A percentile compares a stretch with the other conserved stretches of the same genome.
Conservation (phyloP, 2,113 vertebrate species). For the Hemibagrus wyckioides region DNA sequence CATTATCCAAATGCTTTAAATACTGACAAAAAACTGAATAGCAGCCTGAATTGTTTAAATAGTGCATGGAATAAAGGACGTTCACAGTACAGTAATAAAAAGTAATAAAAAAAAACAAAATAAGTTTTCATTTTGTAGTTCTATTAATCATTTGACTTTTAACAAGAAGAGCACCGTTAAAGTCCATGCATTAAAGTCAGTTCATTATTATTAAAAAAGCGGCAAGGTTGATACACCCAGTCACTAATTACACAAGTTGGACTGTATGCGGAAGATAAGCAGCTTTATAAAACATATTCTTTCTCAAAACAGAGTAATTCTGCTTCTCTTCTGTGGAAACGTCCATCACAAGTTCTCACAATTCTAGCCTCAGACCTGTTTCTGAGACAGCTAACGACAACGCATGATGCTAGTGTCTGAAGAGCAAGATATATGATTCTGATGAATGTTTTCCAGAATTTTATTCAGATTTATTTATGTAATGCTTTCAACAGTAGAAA, state of each 20-base stretch:
- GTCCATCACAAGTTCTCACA: slow-evolving; percentile 19
- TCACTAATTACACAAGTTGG: background rate
- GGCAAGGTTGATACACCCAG: background rate
- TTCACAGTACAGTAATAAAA: no score
- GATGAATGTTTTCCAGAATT: slow-evolving; percentile 22
- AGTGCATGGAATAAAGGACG: background rate
- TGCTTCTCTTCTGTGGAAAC: slow-evolving; percentile 12
- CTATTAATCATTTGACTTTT: background rate
- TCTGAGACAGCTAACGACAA: slow-evolving; percentile 44
- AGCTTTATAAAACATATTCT: background rate
- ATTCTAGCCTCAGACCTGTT: slow-evolving; percentile 44
- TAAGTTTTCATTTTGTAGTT: background rate
- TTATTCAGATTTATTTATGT: background rate
- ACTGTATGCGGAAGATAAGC: background rate
- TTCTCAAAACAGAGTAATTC: background rate
- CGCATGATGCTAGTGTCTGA: slow-evolving; percentile 24
- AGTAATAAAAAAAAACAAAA: no score
- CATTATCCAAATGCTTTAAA: no score
- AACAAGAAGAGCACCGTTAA: background rate
- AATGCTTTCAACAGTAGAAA: background rate
- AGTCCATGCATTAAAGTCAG: background rate
- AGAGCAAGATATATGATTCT: slow-evolving; percentile 2
- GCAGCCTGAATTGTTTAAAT: background rate
- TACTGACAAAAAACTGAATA: background rate
- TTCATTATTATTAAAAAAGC: background rate